Base-by-base conservation (phyloP, 2,888 invertebrate genomes). In the Parnassius glacialis region DNA sequence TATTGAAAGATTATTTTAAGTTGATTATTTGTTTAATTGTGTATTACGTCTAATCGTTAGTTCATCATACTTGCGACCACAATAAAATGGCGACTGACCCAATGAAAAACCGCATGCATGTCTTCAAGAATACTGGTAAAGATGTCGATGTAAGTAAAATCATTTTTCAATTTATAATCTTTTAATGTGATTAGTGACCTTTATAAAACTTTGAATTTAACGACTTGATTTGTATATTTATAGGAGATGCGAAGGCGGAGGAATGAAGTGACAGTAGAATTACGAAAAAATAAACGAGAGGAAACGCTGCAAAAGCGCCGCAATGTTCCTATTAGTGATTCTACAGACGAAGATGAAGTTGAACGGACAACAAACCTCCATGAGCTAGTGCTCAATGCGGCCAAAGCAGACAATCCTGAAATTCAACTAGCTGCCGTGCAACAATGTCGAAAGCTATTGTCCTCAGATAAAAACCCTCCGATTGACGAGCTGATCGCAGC, bases 41-140 rank as follows among this genome's bases (percentile, higher is more conserved):
- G 81, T 84, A 84, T 81, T 82, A 82, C 83, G 81, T 84, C 78
- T 75, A 71, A 72, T 70, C 67, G 71, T 78, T 76, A 75, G 75
- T 76, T 67, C 68, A 71, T 66, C 71, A 70, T 68, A 78, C 79
- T 81, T 80, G 79, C 78, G 75, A 85, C 76, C 83, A 84, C 81
- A 82, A 81, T 90, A 95, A 94, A 94, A 95, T 95, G 95, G 94
- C 95, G 94, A 94, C 94, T 87, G 94, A 94, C 90, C 93, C 92
- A 90, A 93, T 93, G 92, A 95, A 95, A 93, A 96, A 95, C 94
- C 96, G 97, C 92, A 95, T 97, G 94, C 96, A 96, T 92, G 96
- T 95, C 87, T 98, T 98, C 92, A 99, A 99, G 95, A 99, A 99
- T 94, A 97, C 97, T 94, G 99, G 99, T 83, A 99, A 99, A 94